These are phyloP conservation scores for Anhinga anhinga DNA, from an alignment of 2,113 vertebrate genomes.

Conservation along the genomic window DNA sequence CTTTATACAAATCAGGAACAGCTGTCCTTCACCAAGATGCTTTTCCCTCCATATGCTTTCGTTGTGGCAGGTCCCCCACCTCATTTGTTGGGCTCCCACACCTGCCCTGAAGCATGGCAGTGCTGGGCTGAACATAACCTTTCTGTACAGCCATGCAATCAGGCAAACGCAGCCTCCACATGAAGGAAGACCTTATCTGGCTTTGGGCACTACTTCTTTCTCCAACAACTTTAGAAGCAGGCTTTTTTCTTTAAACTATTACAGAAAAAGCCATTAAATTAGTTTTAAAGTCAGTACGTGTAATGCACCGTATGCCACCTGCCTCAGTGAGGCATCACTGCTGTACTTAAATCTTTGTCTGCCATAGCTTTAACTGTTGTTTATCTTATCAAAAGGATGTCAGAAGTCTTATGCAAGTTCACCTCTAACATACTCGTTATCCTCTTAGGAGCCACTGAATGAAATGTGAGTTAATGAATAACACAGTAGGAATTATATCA, in stretches of 20 bases:
- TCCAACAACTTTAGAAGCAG: not conserved
- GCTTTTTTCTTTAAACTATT: not conserved
- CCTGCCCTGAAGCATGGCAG: not conserved
- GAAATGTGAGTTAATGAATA: constrained; percentile 63
- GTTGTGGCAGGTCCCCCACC: not conserved
- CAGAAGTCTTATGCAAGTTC: constrained; percentile 36
- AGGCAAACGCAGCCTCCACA: not conserved
- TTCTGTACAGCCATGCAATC: not conserved
- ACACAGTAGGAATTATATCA: constrained; percentile 48
- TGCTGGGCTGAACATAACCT: not conserved
- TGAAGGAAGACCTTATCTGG: not conserved
- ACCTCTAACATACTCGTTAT: not conserved
- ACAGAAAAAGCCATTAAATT: not conserved
- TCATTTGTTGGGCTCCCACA: too few relatives aligned
- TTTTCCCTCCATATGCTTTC: not conserved
- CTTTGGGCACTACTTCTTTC: not conserved
- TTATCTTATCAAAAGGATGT: constrained; percentile 25
- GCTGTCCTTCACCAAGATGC: not conserved
- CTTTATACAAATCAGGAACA: not conserved
- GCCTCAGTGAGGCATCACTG: not conserved
- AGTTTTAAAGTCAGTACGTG: not conserved
- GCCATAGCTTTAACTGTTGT: not conserved
- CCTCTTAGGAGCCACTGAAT: constrained; percentile 30
- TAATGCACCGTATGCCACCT: not conserved
- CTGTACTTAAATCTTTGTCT: not conserved